Evolutionary conservation across 2,797 vertebrate species (phyloP).

Genomic region (Trachops cirrhosus): DNA sequence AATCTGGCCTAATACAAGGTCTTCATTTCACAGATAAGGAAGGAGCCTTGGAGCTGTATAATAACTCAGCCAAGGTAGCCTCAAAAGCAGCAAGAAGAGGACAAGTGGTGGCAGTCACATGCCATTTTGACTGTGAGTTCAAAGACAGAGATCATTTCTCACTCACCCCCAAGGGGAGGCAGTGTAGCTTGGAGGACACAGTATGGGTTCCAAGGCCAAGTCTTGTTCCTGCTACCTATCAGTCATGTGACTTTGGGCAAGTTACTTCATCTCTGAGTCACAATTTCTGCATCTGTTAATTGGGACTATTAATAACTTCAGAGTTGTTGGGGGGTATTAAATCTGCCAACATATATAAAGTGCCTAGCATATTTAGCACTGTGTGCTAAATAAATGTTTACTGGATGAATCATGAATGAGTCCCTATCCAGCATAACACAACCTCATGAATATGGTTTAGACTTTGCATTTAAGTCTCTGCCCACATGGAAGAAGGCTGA

Average conservation of each 20-base stretch:
- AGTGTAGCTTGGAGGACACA: neutral
- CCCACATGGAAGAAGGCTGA: neutral
- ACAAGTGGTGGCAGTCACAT: neutral
- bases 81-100: neutral
- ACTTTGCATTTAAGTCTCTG: conserved; percentile 42
- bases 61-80: neutral
- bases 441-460: neutral
- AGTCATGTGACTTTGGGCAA: conserved; percentile 13
- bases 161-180: neutral
- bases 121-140: neutral
- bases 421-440: neutral
- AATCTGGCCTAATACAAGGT: neutral
- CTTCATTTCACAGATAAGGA: conserved; percentile 16
- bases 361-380: neutral
- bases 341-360: conserved; percentile 45
- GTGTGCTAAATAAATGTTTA: conserved; percentile 38
- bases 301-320: conserved; percentile 56
- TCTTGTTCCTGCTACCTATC: neutral
- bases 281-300: conserved; percentile 34
- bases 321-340: conserved; percentile 12
- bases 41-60: neutral
- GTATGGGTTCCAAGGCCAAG: neutral
- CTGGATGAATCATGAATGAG: conserved; percentile 52
- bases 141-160: neutral
- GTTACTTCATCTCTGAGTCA: conserved; percentile 49